phyloP scores from a whole-genome alignment of 2,113 vertebrate genomes.

The Colaptes auratus region DNA sequence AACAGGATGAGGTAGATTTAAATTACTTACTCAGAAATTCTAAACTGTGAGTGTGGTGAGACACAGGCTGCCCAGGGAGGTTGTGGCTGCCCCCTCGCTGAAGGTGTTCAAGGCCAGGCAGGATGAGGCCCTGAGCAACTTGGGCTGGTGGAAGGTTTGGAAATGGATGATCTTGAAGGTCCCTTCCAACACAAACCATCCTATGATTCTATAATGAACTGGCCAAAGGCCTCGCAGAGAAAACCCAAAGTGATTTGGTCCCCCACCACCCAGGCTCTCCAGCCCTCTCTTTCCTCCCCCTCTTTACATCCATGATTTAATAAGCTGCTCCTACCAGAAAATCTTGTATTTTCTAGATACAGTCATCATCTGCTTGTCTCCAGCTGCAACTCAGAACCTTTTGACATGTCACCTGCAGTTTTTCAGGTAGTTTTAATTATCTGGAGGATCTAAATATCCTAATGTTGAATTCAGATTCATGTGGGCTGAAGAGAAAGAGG shows the following conservation, averaged over 20 bases:
- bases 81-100: neutral
- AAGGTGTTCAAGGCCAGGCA: neutral
- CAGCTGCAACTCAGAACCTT: neutral
- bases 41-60: neutral
- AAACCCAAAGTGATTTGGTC: rapidly evolving
- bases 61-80: neutral
- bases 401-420: neutral
- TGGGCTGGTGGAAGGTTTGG: neutral
- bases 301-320: neutral
- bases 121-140: neutral
- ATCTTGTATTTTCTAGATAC: neutral
- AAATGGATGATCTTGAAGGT: neutral
- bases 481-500: neutral
- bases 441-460: neutral
- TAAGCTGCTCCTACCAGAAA: neutral
- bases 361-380: neutral
- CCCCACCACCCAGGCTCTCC: neutral
- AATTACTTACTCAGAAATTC: neutral
- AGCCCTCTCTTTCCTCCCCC: neutral
- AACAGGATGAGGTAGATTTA: neutral
- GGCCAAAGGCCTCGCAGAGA: neutral
- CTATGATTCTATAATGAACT: neutral
- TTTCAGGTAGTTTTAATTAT: conserved; percentile 5
- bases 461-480: neutral
- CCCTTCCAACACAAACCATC: neutral